phyloP scores from a whole-genome alignment of 2,113 vertebrate genomes.

The Apteryx owenii region DNA sequence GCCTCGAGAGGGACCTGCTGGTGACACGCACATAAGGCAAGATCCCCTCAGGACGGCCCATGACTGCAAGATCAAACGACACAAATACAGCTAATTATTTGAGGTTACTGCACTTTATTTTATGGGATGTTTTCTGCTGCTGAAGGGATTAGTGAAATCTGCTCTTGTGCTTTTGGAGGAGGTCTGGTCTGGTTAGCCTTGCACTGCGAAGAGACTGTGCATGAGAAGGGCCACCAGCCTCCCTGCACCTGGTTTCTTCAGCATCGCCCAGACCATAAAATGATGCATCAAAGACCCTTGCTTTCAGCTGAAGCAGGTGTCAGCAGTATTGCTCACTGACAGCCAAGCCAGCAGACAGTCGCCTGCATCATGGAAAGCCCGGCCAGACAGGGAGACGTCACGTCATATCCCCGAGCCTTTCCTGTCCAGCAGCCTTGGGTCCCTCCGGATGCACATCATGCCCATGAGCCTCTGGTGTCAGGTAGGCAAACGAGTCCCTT shows the following conservation, averaged over 20 bases:
- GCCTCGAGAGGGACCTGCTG: no score
- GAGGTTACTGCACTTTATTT: not conserved
- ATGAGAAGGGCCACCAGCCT: not conserved
- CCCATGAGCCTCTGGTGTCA: fast-evolving
- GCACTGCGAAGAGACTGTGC: not conserved
- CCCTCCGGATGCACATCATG: not conserved
- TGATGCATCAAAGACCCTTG: not conserved
- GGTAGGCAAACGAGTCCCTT: not conserved
- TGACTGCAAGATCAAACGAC: not conserved
- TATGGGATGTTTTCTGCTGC: not conserved
- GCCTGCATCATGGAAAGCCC: not conserved
- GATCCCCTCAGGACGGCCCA: no score
- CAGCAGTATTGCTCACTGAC: not conserved
- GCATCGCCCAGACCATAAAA: not conserved
- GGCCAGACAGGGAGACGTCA: not conserved
- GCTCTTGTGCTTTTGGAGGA: fast-evolving
- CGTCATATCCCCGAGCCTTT: not conserved
- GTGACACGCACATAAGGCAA: no score
- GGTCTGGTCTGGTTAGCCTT: not conserved
- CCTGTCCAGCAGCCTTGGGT: not conserved
- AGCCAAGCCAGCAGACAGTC: not conserved
- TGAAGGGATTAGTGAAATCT: not conserved
- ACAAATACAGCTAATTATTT: not conserved
- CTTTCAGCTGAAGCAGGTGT: not conserved
- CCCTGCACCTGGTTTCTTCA: fast-evolving